phyloP scores from a whole-genome alignment of 1,140 invertebrate genomes.

The Drosophila burlai region DNA sequence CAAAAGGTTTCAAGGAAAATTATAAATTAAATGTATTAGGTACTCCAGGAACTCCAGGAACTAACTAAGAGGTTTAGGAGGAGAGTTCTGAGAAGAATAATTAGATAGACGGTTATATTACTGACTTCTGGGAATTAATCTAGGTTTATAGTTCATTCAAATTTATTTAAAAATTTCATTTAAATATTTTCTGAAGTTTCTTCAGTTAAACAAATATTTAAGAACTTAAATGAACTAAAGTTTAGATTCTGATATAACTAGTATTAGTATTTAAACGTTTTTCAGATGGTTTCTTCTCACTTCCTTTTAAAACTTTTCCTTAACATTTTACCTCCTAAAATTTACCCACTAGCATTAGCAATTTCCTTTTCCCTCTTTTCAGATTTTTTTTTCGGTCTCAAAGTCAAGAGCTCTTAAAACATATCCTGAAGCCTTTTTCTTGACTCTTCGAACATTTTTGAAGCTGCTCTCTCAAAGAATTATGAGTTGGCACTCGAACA shows the following conservation, averaged over 20 bases:
- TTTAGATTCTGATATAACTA: too few relatives aligned
- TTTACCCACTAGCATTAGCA: neutral
- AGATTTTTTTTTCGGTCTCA: neutral
- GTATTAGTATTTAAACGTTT: too few relatives aligned
- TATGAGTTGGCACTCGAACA: constrained; percentile 70
- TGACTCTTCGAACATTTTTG: constrained; percentile 31
- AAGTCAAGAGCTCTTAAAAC: constrained; percentile 27
- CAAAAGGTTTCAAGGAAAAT: neutral
- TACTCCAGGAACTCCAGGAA: neutral
- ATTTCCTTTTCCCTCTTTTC: neutral
- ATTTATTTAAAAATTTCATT: neutral
- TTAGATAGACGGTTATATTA: neutral
- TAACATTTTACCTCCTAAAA: neutral
- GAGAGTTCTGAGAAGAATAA: too few relatives aligned
- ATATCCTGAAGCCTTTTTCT: constrained; percentile 39
- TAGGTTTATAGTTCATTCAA: neutral
- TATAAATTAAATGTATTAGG: constrained; percentile 10
- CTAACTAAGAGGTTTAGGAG: neutral
- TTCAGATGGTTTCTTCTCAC: neutral
- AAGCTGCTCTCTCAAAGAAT: constrained; percentile 58
- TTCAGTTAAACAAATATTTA: neutral
- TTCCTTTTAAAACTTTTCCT: neutral
- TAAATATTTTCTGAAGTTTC: neutral
- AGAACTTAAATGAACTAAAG: neutral
- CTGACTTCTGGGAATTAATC: neutral